These are phyloP conservation scores for Thamnophis elegans DNA, from an alignment of 2,797 vertebrate genomes.

Conservation along the genomic window DNA sequence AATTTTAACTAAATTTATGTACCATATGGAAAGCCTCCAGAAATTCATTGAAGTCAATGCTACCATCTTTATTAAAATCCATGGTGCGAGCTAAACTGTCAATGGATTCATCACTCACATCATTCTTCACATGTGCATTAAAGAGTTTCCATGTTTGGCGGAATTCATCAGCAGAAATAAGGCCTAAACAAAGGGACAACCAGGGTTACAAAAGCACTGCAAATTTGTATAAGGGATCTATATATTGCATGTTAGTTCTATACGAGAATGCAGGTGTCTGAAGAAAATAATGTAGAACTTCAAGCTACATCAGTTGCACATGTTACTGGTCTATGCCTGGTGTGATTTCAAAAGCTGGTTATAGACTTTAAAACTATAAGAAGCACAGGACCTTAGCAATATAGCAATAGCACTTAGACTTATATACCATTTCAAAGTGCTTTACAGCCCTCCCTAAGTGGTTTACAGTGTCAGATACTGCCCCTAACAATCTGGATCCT, in stretches of 20 bases:
- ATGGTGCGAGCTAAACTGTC: constrained; percentile 86
- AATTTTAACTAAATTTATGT: constrained; percentile 76
- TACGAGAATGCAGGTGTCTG: not conserved
- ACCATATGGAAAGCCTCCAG: constrained; percentile 93
- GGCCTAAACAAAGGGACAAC: constrained; percentile 73
- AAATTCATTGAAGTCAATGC: constrained; percentile 96
- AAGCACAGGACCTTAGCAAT: not conserved
- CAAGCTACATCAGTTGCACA: not conserved
- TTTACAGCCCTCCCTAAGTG: too few relatives aligned
- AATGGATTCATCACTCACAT: constrained; percentile 76
- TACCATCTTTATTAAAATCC: constrained; percentile 94
- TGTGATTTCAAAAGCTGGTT: not conserved
- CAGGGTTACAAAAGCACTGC: not conserved
- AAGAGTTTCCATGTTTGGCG: constrained; percentile 91
- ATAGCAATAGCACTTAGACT: too few relatives aligned
- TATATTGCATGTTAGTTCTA: not conserved
- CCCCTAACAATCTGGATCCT: too few relatives aligned
- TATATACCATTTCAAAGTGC: too few relatives aligned
- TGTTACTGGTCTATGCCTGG: not conserved
- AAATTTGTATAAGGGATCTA: too few relatives aligned
- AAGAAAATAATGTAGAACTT: not conserved
- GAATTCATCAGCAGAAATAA: constrained; percentile 94
- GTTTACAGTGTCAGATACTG: too few relatives aligned
- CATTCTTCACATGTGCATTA: constrained; percentile 81
- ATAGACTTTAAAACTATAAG: not conserved